phyloP scores from a whole-genome alignment of 2,113 vertebrate genomes.

The Pelecanoides urinatrix region DNA sequence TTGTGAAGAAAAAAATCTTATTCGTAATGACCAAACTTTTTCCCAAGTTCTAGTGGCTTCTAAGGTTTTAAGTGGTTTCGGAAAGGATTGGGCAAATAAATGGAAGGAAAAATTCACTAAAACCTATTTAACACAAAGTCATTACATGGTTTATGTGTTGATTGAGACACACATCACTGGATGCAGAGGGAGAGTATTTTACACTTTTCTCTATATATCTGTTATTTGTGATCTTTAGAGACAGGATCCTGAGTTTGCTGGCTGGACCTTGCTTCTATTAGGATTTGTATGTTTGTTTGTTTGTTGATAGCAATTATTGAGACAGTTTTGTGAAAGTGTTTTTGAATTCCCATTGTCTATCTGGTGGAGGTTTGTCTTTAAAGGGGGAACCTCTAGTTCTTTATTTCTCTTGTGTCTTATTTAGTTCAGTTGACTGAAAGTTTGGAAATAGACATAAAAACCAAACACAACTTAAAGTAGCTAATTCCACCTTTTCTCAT shows the following conservation, averaged over 20 bases:
- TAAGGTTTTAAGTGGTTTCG: neutral
- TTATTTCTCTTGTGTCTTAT: neutral
- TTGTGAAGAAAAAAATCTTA: neutral
- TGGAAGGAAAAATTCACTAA: neutral
- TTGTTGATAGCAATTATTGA: neutral
- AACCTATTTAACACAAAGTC: neutral
- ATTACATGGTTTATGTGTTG: neutral
- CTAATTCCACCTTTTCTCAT: neutral
- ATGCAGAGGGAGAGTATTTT: neutral
- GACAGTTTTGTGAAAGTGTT: neutral
- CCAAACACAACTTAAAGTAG: neutral
- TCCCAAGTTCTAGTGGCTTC: neutral
- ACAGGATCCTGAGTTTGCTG: neutral
- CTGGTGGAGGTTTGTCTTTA: neutral
- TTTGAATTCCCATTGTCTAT: neutral
- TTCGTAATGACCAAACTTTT: fast-evolving
- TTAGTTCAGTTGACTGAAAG: neutral
- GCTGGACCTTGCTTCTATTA: neutral
- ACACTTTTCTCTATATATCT: neutral
- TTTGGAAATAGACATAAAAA: neutral
- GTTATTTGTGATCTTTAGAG: neutral
- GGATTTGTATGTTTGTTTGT: neutral
- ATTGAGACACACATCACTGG: neutral
- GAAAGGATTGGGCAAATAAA: neutral
- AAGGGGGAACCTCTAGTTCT: neutral